A percentile compares a stretch with the other conserved stretches of the same genome.
Evolutionary conservation across 2,888 invertebrate species (phyloP).

Genomic region (Drosophila ezoana): DNA sequence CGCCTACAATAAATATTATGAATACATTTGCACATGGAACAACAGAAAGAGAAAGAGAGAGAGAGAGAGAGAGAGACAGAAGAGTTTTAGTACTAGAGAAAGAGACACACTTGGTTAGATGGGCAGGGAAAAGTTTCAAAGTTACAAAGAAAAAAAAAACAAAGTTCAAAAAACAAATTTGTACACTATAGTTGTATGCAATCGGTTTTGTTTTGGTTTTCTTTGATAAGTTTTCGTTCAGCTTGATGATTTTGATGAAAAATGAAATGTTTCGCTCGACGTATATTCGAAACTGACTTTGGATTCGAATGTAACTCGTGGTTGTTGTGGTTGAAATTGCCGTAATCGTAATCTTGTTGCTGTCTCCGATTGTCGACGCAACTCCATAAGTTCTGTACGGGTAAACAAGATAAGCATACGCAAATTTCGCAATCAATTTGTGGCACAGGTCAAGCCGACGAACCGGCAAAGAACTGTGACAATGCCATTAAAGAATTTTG

Average conservation of each 20-base stretch:
- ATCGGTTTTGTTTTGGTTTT: slow-evolving; percentile 69
- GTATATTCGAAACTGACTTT: slow-evolving; percentile 57
- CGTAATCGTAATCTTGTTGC: slow-evolving; percentile 18
- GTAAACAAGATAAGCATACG: slow-evolving; percentile 62
- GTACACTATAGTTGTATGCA: slow-evolving; percentile 44
- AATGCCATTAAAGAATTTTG: slow-evolving; percentile 60
- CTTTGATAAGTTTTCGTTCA: slow-evolving; percentile 69
- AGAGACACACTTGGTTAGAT: slow-evolving; percentile 45
- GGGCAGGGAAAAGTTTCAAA: slow-evolving; percentile 60
- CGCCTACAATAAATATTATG: slow-evolving; percentile 36
- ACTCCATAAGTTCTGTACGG: slow-evolving; percentile 63
- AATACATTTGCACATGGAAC: background rate
- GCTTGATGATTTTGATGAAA: slow-evolving; percentile 75
- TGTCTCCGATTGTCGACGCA: slow-evolving; percentile 1
- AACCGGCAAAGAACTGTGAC: slow-evolving; percentile 70
- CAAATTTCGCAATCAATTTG: slow-evolving; percentile 77
- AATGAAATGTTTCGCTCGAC: slow-evolving; percentile 75
- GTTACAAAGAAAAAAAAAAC: slow-evolving; percentile 27
- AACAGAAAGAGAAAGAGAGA: background rate
- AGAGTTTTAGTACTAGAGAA: slow-evolving; percentile 2
- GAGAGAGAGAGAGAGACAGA: background rate
- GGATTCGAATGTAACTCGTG: slow-evolving; percentile 40
- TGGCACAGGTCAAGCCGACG: slow-evolving; percentile 70
- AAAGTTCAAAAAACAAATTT: slow-evolving; percentile 65
- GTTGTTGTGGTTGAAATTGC: slow-evolving; percentile 36